phyloP scores from a whole-genome alignment of 2,888 invertebrate genomes.

The Nomada hirtipes region DNA sequence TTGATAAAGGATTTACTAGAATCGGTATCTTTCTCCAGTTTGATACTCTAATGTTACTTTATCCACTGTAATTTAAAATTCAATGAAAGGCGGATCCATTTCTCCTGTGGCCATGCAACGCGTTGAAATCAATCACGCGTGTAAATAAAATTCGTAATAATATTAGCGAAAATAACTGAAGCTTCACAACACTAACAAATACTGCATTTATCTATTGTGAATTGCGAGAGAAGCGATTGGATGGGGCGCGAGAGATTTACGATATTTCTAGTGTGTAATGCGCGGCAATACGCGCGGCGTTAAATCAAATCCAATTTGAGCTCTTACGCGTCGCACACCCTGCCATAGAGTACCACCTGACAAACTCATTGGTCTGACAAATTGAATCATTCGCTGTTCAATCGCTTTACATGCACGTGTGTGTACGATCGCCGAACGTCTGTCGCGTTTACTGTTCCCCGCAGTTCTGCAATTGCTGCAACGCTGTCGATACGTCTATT shows the following conservation, averaged over 20 bases:
- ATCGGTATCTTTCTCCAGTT: too few species aligned
- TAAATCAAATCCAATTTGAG: conserved; percentile 83
- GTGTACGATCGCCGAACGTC: conserved; percentile 66
- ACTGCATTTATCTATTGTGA: conserved; percentile 67
- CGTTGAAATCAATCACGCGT: too few species aligned
- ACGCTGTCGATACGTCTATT: conserved; percentile 61
- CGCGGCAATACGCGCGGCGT: conserved; percentile 82
- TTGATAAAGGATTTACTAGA: too few species aligned
- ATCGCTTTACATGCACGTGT: conserved; percentile 78
- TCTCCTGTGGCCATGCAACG: too few species aligned
- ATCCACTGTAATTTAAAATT: too few species aligned
- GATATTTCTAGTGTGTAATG: conserved; percentile 83
- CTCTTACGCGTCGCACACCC: conserved; percentile 77
- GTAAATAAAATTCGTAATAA: neutral
- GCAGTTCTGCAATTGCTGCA: conserved; percentile 44
- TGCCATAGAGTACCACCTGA: conserved; percentile 83
- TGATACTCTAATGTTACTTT: too few species aligned
- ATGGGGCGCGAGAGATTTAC: conserved; percentile 79
- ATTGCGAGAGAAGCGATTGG: conserved; percentile 76
- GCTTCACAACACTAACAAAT: neutral
- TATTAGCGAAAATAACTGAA: neutral
- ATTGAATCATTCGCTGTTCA: conserved; percentile 84
- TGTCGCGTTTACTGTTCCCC: conserved; percentile 60
- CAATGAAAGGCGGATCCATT: too few species aligned
- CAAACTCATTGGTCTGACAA: conserved; percentile 84